Evolutionary conservation across 1,140 invertebrate genomes (phyloP).

Genomic region (Drosophila bipectinata): DNA sequence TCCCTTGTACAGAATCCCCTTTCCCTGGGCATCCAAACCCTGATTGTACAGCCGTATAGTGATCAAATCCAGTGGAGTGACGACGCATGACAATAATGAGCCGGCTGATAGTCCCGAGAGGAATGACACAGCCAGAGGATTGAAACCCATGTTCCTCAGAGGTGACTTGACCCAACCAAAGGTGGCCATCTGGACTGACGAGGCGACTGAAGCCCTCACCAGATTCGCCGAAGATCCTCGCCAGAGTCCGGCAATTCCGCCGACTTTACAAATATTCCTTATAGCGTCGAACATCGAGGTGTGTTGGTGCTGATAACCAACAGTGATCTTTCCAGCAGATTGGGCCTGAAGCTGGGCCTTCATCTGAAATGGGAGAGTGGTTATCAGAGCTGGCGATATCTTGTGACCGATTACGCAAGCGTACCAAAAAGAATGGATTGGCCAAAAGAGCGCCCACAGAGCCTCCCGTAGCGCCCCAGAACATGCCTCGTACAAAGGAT

Average conservation of each 20-base stretch:
- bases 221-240: conserved; percentile 90
- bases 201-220: conserved; percentile 91
- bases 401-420: background rate
- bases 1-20: conserved; percentile 89
- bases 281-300: conserved; percentile 89
- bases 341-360: conserved; percentile 96
- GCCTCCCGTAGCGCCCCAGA: conserved; percentile 18
- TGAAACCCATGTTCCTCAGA: conserved; percentile 84
- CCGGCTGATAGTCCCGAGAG: conserved; percentile 91
- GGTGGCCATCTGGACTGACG: conserved; percentile 92
- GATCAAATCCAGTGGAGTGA: conserved; percentile 96
- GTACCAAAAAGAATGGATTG: background rate
- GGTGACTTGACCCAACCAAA: conserved; percentile 89
- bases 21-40: conserved; percentile 88
- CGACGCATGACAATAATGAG: conserved; percentile 90
- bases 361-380: conserved; percentile 83
- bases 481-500: conserved; percentile 8
- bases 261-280: conserved; percentile 87
- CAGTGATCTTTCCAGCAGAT: conserved; percentile 90
- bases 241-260: conserved; percentile 91
- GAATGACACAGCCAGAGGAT: conserved; percentile 89
- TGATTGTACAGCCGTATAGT: conserved; percentile 96
- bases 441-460: background rate
- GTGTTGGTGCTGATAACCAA: conserved; percentile 94
- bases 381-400: conserved; percentile 1